Evolutionary conservation across 2,888 invertebrate species (phyloP), one percentile per base, ranked within the genome.

Genomic region (Axea sp.): DNA sequence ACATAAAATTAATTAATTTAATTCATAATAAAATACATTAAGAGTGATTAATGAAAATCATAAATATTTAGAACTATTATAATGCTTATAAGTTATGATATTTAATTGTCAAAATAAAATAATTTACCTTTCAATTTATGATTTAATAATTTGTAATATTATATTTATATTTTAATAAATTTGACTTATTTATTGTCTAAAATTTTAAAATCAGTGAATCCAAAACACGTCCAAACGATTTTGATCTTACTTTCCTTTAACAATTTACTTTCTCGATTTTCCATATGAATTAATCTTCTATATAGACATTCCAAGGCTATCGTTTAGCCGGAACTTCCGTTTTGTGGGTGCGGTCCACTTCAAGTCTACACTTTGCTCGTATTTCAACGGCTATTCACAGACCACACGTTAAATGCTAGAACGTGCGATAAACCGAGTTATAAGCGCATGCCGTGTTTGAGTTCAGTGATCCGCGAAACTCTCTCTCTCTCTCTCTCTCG

Each of bases 401-500:
- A 45, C 41, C 47, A 33, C 67, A 47, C 64, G 45, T 37, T 43
- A 15, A 45, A 35, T 15, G 55, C 31, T 57, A 41, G 41, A 72
- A 71, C 71, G 57, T 71, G 51, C 67, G 72, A 72, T 68, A 64
- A 37, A 67, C 31, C 28, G 39, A 65, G 65, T 55, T 67, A 30
- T 35, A 57, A 62, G 43, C 59, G 41, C 72, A 72, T 72, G 45
- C 59, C 64, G 26, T 22, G 33, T 12, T 60, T 41, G 69, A 33
- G 76, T 73, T 76, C 65, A 76, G 51, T 73, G 69, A 69, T 76
- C 76, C 69, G 69, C 51, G 53, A 69, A 76, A 73, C 72, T 67
- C 65, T 62, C 49, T 43, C 19, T 59, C 62, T 59, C 65, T 55
- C 11, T 51, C 51, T 51, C 8, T 37, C 37, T 41, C 39, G 37